These are phyloP conservation scores for Stigmatopora nigra DNA, from an alignment of 2,113 vertebrate genomes.

Conservation along the genomic window DNA sequence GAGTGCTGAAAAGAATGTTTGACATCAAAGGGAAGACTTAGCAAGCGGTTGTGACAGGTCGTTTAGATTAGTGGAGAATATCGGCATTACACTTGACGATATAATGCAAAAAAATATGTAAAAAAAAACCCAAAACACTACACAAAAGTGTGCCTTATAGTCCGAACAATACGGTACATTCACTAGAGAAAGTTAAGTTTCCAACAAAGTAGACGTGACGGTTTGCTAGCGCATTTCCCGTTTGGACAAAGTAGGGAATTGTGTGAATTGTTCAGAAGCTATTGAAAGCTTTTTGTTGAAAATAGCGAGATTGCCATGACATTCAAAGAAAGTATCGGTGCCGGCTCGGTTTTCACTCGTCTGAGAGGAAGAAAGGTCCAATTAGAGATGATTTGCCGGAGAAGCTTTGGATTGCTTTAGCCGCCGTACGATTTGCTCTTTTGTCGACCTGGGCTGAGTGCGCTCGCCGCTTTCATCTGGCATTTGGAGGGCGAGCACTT, in stretches of 20 bases:
- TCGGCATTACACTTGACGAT: too few relatives aligned
- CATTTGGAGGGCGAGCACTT: slow-evolving; percentile 80
- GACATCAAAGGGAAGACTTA: too few relatives aligned
- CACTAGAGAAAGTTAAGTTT: too few relatives aligned
- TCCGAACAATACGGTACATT: too few relatives aligned
- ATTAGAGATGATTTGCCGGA: slow-evolving; percentile 67
- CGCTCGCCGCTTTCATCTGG: slow-evolving; percentile 85
- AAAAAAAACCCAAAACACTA: too few relatives aligned
- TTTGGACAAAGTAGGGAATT: background rate
- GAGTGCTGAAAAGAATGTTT: too few relatives aligned
- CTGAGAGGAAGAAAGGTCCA: background rate
- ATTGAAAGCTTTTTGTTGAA: slow-evolving; percentile 2
- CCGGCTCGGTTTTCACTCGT: background rate
- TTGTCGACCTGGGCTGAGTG: slow-evolving; percentile 6
- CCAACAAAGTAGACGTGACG: background rate
- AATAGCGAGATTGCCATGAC: background rate
- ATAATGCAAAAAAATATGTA: too few relatives aligned
- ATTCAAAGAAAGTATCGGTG: background rate
- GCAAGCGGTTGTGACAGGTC: too few relatives aligned
- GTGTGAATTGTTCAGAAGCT: background rate
- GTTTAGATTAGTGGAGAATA: too few relatives aligned
- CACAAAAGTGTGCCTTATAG: too few relatives aligned
- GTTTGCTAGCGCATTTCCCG: too few relatives aligned
- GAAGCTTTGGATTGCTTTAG: slow-evolving; percentile 67
- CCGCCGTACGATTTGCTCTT: slow-evolving; percentile 87